Percentiles rank a stretch among this genome's conserved stretches.
Evolutionary conservation across 2,113 vertebrate genomes (phyloP).

Genomic region (Galemys pyrenaicus): DNA sequence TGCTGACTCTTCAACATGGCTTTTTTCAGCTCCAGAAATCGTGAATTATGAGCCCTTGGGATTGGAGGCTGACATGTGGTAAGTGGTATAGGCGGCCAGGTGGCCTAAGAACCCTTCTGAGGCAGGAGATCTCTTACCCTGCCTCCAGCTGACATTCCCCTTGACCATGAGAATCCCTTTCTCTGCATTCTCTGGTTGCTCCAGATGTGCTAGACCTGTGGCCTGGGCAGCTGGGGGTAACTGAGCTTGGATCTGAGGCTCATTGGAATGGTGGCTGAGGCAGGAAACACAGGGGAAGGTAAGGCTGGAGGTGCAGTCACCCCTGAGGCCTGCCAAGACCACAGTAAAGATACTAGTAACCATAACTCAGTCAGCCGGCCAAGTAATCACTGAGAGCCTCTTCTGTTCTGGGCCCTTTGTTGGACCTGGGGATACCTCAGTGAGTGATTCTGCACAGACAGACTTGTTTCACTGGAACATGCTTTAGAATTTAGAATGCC

Average conservation of each 20-base stretch:
- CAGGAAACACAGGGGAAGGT: neutral
- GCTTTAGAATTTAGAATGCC: neutral
- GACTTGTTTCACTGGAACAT: neutral
- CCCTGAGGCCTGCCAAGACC: neutral
- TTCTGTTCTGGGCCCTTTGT: neutral
- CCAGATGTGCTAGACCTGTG: neutral
- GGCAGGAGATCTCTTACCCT: neutral
- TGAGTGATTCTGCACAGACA: neutral
- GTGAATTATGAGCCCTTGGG: slow-evolving; percentile 97
- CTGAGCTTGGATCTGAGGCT: neutral
- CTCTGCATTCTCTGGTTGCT: neutral
- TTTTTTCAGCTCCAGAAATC: slow-evolving; percentile 97
- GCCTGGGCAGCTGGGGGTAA: neutral
- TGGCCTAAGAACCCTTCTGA: neutral
- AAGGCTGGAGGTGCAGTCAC: neutral
- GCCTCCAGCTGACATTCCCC: neutral
- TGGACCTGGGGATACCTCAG: neutral
- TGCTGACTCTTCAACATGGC: slow-evolving; percentile 61
- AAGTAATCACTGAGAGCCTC: neutral
- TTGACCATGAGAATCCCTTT: neutral
- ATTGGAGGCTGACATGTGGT: slow-evolving; percentile 98
- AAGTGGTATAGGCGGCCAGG: slow-evolving; percentile 75
- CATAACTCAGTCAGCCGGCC: neutral
- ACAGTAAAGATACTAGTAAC: neutral
- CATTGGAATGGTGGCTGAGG: neutral